Conservation (phyloP, 2,888 invertebrate genomes). For the Torymus tubicola region DNA sequence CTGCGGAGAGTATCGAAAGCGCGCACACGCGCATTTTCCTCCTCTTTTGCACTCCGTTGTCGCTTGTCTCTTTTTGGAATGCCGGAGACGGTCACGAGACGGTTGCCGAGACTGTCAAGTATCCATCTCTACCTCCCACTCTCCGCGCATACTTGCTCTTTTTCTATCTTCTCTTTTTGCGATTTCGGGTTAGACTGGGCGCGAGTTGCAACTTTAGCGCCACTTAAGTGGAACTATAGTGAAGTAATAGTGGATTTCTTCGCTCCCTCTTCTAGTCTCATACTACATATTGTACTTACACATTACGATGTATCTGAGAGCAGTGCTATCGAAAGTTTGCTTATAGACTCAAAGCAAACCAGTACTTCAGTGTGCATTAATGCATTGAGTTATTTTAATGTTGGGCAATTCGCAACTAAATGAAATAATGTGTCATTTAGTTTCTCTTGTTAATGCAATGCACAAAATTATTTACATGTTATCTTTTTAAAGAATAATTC, state of each 20-base stretch:
- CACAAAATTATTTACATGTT: too few species aligned
- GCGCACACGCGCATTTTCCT: slow-evolving; percentile 10
- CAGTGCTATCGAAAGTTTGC: too few species aligned
- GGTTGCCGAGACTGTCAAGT: slow-evolving; percentile 36
- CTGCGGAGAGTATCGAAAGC: neutral
- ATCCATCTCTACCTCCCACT: slow-evolving; percentile 27
- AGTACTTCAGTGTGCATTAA: too few species aligned
- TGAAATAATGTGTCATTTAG: too few species aligned
- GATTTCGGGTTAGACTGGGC: neutral
- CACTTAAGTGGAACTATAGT: slow-evolving; percentile 29
- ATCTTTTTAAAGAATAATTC: too few species aligned
- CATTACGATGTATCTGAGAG: too few species aligned
- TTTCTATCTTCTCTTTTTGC: slow-evolving; percentile 14
- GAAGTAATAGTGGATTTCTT: slow-evolving; percentile 23
- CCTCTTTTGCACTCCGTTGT: slow-evolving; percentile 23
- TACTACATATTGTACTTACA: neutral
- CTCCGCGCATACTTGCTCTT: slow-evolving; percentile 8
- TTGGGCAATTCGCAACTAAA: too few species aligned
- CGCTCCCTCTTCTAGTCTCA: neutral
- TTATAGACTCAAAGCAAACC: too few species aligned
- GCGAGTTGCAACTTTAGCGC: slow-evolving; percentile 36
- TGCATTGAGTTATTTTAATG: too few species aligned
- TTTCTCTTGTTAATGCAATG: too few species aligned
- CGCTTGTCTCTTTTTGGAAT: slow-evolving; percentile 51
- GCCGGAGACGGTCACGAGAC: slow-evolving; percentile 38